These are phyloP conservation scores for Delia radicum DNA, from an alignment of 1,140 invertebrate species.

Conservation along the genomic window DNA sequence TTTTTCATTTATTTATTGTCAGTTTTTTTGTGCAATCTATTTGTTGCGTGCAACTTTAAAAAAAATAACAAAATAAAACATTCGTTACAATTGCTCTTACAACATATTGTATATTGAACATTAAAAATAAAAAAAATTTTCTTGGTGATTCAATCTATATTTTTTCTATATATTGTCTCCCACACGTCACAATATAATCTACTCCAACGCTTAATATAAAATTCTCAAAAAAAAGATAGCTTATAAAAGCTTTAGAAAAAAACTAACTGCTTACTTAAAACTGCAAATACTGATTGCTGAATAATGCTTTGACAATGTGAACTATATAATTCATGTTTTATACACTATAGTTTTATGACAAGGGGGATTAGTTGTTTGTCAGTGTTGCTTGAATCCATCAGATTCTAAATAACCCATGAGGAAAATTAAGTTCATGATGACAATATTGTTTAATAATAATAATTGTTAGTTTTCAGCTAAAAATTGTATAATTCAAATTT, in stretches of 20 bases:
- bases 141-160: constrained; percentile 16
- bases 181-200: constrained; percentile 20
- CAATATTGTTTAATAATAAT: no score
- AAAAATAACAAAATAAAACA: background rate
- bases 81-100: background rate
- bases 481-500: no score
- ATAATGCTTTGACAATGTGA: background rate
- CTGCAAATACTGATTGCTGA: background rate
- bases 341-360: background rate
- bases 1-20: background rate
- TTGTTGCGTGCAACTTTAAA: background rate
- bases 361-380: background rate
- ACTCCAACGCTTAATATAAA: constrained; percentile 14
- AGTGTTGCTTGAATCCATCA: background rate
- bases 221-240: background rate
- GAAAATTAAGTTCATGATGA: no score
- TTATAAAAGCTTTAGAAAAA: background rate
- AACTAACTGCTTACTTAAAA: no score
- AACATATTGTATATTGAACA: background rate
- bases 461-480: no score
- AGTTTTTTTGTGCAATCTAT: background rate
- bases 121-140: background rate
- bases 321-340: constrained; percentile 2
- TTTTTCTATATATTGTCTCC: background rate
- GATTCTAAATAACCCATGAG: background rate